These are phyloP conservation scores for Calephelis perditalis DNA, from an alignment of 2,888 invertebrate genomes.

Conservation along the genomic window DNA sequence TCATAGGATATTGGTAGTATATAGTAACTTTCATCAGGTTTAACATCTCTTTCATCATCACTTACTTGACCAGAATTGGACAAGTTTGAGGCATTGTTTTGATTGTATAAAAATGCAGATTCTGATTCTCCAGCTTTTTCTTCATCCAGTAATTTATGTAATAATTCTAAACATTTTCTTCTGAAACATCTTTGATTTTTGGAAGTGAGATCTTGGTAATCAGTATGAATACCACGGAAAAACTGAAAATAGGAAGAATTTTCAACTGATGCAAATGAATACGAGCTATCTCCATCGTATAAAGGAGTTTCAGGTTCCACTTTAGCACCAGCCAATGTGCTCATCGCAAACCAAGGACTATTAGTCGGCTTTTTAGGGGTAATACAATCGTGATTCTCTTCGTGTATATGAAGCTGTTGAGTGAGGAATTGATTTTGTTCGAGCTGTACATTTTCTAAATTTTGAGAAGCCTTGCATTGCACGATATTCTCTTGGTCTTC, in stretches of 20 bases:
- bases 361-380: constrained; percentile 17
- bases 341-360: constrained; percentile 37
- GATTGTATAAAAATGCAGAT: constrained; percentile 18
- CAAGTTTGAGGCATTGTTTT: constrained; percentile 24
- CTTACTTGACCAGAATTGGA: constrained; percentile 20
- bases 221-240: constrained; percentile 59
- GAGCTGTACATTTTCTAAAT: no score
- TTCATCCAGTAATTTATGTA: constrained; percentile 59
- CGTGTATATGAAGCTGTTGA: no score
- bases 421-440: no score
- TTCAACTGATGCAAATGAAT: constrained; percentile 49
- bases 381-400: no score
- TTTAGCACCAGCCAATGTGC: constrained; percentile 19
- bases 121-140: constrained; percentile 37
- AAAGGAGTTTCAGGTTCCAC: constrained; percentile 25
- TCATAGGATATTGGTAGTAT: constrained; percentile 18
- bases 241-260: constrained; percentile 62
- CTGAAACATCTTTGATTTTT: constrained; percentile 52
- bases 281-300: constrained; percentile 40
- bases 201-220: constrained; percentile 52
- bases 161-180: constrained; percentile 49
- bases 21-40: constrained; percentile 20
- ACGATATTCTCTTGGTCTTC: no score
- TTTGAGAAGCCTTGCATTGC: no score
- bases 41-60: constrained; percentile 24